Evolutionary conservation across 1,140 invertebrate genomes (phyloP).

Genomic region (Drosophila punjabiensis): DNA sequence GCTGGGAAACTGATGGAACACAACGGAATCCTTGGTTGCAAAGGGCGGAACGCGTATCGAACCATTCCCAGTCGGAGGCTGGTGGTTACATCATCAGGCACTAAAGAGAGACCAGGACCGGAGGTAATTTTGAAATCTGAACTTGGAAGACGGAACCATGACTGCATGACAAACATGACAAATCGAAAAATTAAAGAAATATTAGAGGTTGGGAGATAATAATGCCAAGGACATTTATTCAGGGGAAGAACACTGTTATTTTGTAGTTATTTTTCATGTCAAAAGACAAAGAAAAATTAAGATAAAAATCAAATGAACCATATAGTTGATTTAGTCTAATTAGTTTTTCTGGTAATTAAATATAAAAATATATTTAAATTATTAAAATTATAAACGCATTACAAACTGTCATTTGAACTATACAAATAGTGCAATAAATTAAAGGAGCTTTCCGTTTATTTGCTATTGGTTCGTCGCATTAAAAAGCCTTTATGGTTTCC

Average conservation of each 20-base stretch:
- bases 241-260: not conserved
- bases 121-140: conserved; percentile 1
- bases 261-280: not conserved
- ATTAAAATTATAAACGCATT: conserved; percentile 3
- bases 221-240: not conserved
- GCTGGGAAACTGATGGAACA: conserved; percentile 40
- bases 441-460: not conserved
- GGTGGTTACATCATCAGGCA: conserved; percentile 59
- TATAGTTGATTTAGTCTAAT: not conserved
- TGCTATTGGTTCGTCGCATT: conserved; percentile 13
- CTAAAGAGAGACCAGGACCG: not conserved
- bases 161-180: conserved; percentile 7
- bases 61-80: conserved; percentile 27
- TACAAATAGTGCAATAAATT: conserved; percentile 8
- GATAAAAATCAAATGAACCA: no score
- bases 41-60: conserved; percentile 29
- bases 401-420: not conserved
- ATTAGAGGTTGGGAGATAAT: not conserved
- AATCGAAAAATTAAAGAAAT: not conserved
- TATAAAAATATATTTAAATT: not conserved
- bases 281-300: not conserved
- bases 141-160: not conserved
- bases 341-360: not conserved
- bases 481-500: conserved; percentile 4
- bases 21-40: conserved; percentile 17